phyloP scores from a whole-genome alignment of 2,888 invertebrate genomes.

The Marronus borbonicus region DNA sequence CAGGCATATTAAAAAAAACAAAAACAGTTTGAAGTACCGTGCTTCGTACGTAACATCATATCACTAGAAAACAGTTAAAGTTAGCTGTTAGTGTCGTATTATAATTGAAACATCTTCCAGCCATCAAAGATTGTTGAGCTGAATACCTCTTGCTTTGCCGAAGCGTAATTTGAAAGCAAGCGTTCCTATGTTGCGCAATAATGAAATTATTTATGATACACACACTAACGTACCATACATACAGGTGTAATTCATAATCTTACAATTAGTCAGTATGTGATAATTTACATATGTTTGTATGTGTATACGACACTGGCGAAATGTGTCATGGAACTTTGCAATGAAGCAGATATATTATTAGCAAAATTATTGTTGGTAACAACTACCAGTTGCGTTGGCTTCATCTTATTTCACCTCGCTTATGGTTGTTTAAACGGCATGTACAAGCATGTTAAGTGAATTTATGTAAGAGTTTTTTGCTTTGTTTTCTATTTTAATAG shows the following conservation, averaged over 20 bases:
- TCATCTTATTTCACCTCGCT: neutral
- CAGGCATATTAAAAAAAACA: neutral
- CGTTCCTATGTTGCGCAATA: neutral
- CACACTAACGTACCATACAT: neutral
- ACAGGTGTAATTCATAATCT: too few relatives aligned
- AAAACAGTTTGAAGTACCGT: slow-evolving; percentile 5
- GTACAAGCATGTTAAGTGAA: neutral
- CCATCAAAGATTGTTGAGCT: neutral
- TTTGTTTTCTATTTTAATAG: slow-evolving; percentile 11
- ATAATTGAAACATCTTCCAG: slow-evolving; percentile 13
- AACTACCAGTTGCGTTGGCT: neutral
- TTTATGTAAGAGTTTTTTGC: neutral
- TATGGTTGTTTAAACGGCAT: neutral
- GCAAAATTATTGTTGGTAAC: neutral
- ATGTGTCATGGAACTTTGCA: slow-evolving; percentile 9
- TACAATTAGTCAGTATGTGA: neutral
- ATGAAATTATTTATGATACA: neutral
- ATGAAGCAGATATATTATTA: slow-evolving; percentile 2
- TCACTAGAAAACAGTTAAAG: neutral
- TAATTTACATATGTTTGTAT: neutral
- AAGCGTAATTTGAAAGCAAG: slow-evolving; percentile 1
- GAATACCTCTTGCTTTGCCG: neutral
- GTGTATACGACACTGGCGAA: neutral
- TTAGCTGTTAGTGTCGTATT: neutral
- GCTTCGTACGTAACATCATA: slow-evolving; percentile 2